phyloP scores from a whole-genome alignment of 2,113 vertebrate genomes.

The Regulus satrapa region DNA sequence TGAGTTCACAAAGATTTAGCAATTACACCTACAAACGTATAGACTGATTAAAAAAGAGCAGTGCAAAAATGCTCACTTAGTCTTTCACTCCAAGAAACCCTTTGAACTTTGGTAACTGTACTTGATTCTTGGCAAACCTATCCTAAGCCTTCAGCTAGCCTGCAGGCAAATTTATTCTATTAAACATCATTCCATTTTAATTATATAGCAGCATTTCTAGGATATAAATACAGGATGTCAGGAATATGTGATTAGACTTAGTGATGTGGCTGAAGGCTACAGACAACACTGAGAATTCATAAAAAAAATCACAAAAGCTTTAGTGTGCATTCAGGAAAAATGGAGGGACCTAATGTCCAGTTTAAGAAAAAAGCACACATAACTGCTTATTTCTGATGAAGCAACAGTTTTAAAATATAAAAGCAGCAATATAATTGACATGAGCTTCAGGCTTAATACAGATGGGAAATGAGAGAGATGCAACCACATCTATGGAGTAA shows the following conservation, averaged over 20 bases:
- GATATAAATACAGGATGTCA: background rate
- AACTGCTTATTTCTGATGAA: background rate
- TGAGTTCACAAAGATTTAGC: background rate
- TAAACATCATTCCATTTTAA: background rate
- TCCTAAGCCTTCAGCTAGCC: background rate
- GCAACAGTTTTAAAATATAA: background rate
- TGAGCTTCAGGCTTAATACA: background rate
- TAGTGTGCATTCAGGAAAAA: background rate
- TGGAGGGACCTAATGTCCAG: background rate
- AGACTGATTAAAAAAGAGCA: background rate
- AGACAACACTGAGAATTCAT: background rate
- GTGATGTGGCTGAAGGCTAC: background rate
- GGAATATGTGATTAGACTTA: background rate
- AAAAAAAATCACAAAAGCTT: background rate
- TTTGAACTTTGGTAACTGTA: background rate
- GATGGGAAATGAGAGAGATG: background rate
- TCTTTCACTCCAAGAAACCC: background rate
- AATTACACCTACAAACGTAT: background rate
- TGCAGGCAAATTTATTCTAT: background rate
- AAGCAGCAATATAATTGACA: background rate
- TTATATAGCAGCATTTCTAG: background rate
- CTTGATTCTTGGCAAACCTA: background rate
- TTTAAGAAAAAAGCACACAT: background rate
- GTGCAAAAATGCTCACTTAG: fast-evolving
- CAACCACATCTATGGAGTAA: background rate